Evolutionary conservation across 2,888 invertebrate species (phyloP).

Genomic region (Noctua fimbriata): DNA sequence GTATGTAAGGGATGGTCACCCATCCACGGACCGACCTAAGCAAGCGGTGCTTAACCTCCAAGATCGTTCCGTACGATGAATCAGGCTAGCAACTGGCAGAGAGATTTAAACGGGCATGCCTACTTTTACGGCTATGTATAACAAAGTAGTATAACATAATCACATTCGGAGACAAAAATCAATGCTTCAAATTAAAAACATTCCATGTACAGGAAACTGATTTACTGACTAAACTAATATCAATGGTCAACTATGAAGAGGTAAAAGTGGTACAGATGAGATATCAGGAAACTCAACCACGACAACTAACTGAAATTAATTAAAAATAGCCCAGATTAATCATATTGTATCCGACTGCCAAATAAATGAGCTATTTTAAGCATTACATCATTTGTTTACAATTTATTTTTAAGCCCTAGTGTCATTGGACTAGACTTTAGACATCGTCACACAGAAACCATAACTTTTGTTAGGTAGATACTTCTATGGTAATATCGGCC

Average conservation of each 20-base stretch:
- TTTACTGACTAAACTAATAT: not conserved
- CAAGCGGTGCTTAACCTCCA: too few species aligned
- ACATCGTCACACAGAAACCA: not conserved
- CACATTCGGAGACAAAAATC: too few species aligned
- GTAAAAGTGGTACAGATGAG: not conserved
- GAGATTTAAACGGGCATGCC: not conserved
- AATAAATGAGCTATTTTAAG: conserved; percentile 35
- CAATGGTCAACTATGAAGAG: not conserved
- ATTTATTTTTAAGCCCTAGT: conserved; percentile 26
- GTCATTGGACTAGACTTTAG: conserved; percentile 33
- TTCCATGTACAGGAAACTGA: not conserved
- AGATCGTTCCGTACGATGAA: not conserved
- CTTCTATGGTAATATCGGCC: not conserved
- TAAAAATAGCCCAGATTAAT: conserved; percentile 4
- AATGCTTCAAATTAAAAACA: too few species aligned
- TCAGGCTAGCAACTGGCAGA: not conserved
- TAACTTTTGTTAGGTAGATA: not conserved
- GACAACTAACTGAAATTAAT: not conserved
- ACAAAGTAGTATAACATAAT: not conserved
- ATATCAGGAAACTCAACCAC: not conserved
- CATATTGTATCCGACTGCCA: conserved; percentile 24
- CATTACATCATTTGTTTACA: conserved; percentile 37
- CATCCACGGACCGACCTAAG: too few species aligned
- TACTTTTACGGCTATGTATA: not conserved
- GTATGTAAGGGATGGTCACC: too few species aligned